Percentiles rank a stretch among this genome's conserved stretches.
Evolutionary conservation across 37 sponge, comb jelly and placozoan species (phyloP).

Genomic region (Amphimedon queenslandica): DNA sequence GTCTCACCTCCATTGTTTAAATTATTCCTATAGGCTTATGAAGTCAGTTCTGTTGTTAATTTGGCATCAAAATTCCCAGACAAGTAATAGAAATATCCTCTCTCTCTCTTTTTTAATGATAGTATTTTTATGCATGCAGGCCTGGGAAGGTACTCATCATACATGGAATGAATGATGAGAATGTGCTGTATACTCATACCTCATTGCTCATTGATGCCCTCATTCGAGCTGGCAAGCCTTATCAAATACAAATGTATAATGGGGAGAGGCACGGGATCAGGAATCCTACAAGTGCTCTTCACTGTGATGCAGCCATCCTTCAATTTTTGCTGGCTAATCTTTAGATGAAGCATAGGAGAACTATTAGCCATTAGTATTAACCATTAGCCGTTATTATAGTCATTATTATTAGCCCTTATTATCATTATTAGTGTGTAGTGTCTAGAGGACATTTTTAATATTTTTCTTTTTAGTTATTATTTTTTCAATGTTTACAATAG

Average conservation of each 20-base stretch:
- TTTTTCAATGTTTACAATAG: neutral
- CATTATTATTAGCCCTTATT: neutral
- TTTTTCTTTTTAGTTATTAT: neutral
- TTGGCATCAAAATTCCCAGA: slow-evolving; percentile 16
- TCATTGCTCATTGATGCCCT: slow-evolving; percentile 53
- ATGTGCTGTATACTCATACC: slow-evolving; percentile 87
- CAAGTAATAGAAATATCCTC: slow-evolving; percentile 31
- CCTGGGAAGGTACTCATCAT: slow-evolving; percentile 67
- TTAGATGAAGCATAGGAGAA: neutral
- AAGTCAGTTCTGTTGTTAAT: slow-evolving; percentile 19
- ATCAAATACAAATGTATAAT: slow-evolving; percentile 74
- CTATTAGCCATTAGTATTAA: too few relatives aligned
- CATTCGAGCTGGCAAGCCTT: slow-evolving; percentile 55
- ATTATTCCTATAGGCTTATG: neutral
- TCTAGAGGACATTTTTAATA: neutral
- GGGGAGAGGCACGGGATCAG: slow-evolving; percentile 66
- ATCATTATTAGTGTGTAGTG: neutral
- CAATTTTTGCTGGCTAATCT: slow-evolving; percentile 24
- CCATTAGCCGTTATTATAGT: neutral
- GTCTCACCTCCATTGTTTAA: neutral
- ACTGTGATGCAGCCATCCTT: slow-evolving; percentile 59
- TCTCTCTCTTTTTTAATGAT: slow-evolving; percentile 1
- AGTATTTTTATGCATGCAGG: slow-evolving; percentile 17
- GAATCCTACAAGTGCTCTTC: slow-evolving; percentile 10
- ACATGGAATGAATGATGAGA: slow-evolving; percentile 90